phyloP scores from a whole-genome alignment of 1,140 invertebrate species.

The Lasioglossum albipes region DNA sequence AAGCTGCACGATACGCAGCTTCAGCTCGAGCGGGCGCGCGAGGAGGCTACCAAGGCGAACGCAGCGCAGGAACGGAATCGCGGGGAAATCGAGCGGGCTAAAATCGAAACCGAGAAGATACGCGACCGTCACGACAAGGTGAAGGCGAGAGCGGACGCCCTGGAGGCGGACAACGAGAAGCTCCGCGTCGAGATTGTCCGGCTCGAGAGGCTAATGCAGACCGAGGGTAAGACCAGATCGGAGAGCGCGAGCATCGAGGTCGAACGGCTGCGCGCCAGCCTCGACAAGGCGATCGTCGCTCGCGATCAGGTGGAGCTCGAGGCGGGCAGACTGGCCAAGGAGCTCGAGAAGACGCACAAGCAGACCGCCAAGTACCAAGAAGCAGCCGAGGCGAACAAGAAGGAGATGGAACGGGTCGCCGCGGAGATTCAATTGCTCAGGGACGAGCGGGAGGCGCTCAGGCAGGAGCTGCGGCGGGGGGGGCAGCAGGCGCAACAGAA shows the following conservation, averaged over 20 bases:
- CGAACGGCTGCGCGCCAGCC: slow-evolving; percentile 90
- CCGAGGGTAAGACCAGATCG: slow-evolving; percentile 78
- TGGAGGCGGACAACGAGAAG: slow-evolving; percentile 88
- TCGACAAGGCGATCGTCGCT: slow-evolving; percentile 90
- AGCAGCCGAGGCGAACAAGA: slow-evolving; percentile 87
- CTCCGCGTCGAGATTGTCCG: slow-evolving; percentile 85
- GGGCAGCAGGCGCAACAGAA: slow-evolving; percentile 87
- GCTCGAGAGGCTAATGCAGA: slow-evolving; percentile 84
- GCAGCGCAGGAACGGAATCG: slow-evolving; percentile 88
- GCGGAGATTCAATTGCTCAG: slow-evolving; percentile 89
- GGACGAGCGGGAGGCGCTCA: slow-evolving; percentile 87
- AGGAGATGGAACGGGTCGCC: slow-evolving; percentile 90
- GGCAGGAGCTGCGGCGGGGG: slow-evolving; percentile 84
- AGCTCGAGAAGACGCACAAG: slow-evolving; percentile 91
- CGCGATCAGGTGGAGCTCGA: slow-evolving; percentile 91
- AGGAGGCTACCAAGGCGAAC: slow-evolving; percentile 87
- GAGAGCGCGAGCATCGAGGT: slow-evolving; percentile 85
- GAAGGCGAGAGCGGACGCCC: slow-evolving; percentile 84
- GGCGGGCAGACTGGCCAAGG: slow-evolving; percentile 90
- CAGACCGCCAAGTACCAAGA: slow-evolving; percentile 90
- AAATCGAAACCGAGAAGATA: slow-evolving; percentile 92
- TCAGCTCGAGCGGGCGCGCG: slow-evolving; percentile 88
- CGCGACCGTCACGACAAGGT: slow-evolving; percentile 91
- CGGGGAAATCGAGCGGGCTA: slow-evolving; percentile 87
- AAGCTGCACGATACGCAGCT: slow-evolving; percentile 89